Base-by-base conservation (phyloP, 2,797 vertebrate genomes). In the Phoeniculus purpureus region DNA sequence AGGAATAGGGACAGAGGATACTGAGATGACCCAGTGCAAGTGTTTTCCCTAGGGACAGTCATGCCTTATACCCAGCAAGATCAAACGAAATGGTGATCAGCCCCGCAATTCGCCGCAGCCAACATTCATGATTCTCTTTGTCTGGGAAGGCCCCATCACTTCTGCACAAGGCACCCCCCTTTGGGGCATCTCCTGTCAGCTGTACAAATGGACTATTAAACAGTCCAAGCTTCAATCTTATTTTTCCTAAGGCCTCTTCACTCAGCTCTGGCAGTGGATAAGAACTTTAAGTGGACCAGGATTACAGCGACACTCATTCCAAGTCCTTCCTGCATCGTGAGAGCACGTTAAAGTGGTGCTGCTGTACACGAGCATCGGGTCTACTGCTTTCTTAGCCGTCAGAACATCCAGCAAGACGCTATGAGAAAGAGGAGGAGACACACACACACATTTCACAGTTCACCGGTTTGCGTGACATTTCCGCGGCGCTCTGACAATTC, bases 381-480 rank as follows among this genome's bases (percentile, higher is more conserved):
- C 45, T 85, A 87, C 61, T 90, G 70, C 87, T 85, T 92, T 81
- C 74, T 76, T 87, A 94, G 85, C 75, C 82, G 71, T 94, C 79
- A 87, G 51, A 67, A 26, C 17, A 29, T 87, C 78, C 60, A 81
- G 89, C 90, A 93, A 81, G 66, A 78, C 62, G 74, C 51, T 61
- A 66, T 54, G 32, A 48, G 65, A 60, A 92, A 92, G 71, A 87
- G 48, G 50, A 84, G 55, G 70, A 89, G 70, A 58, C 59, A 94
- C 93, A 94, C 74, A 94, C 74, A 81, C 40, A 71, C 64, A 70
- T 95, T 95, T 95, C 81, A 91, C 84, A 90, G 92, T 90, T 94
- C 89, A 94, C 40, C 87, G 80, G 64, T 66, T 95, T 92, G 85
- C 87, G 86, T 67, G 78, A 91, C 80, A 91, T 93, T 51, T 77